These are phyloP conservation scores for Cryptotermes secundus DNA, from an alignment of 1,140 invertebrate genomes.

Conservation along the genomic window DNA sequence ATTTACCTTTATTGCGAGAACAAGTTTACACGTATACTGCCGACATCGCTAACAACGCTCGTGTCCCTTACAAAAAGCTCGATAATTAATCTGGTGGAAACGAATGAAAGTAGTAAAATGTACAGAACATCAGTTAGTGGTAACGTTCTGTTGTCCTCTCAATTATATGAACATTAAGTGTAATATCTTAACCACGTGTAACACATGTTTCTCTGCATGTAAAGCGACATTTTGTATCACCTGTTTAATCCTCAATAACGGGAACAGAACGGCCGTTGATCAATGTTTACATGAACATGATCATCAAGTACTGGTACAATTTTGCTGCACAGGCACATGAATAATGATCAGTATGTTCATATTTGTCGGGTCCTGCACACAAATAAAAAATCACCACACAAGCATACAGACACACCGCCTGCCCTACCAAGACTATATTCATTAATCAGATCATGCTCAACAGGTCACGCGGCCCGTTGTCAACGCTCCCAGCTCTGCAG, in stretches of 20 bases:
- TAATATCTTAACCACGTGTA: too few relatives aligned
- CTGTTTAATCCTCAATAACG: background rate
- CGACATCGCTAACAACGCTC: too few relatives aligned
- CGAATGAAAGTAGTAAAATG: too few relatives aligned
- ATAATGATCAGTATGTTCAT: background rate
- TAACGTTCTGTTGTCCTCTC: too few relatives aligned
- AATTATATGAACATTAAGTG: too few relatives aligned
- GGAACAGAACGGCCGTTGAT: background rate
- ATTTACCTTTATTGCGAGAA: too few relatives aligned
- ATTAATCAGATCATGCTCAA: slow-evolving; percentile 10
- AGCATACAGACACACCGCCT: background rate
- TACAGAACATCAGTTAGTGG: too few relatives aligned
- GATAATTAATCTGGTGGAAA: too few relatives aligned
- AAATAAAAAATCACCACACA: background rate
- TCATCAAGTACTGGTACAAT: background rate
- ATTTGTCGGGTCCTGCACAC: background rate
- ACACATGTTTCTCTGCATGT: background rate
- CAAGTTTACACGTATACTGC: too few relatives aligned
- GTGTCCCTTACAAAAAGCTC: too few relatives aligned
- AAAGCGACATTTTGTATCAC: background rate
- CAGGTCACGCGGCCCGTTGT: background rate
- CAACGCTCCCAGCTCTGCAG: background rate
- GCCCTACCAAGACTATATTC: background rate
- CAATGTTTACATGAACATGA: background rate
- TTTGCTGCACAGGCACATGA: background rate